These are phyloP conservation scores for Gerris lacustris DNA, from an alignment of 2,888 invertebrate genomes.

Conservation along the genomic window DNA sequence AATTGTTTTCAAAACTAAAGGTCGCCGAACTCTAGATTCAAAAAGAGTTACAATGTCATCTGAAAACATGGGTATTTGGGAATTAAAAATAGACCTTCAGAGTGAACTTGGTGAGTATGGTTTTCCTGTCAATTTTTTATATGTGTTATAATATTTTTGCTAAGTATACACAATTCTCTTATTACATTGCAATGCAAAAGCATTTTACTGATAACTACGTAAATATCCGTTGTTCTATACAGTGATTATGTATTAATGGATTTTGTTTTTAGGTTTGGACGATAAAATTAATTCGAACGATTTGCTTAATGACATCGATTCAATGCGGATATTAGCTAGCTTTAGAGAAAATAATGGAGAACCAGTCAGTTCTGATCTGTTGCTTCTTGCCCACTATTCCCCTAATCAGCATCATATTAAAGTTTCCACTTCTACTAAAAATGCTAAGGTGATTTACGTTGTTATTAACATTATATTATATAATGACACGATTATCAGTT, in stretches of 20 bases:
- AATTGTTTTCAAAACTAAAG: conserved; percentile 48
- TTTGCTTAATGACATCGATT: conserved; percentile 51
- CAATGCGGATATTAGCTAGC: conserved; percentile 54
- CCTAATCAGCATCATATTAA: conserved; percentile 71
- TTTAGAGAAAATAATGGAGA: conserved; percentile 57
- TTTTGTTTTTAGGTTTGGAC: conserved; percentile 32
- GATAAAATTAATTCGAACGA: conserved; percentile 49
- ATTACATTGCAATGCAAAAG: too few relatives aligned
- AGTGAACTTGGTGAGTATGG: conserved; percentile 44
- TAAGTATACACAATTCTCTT: too few relatives aligned
- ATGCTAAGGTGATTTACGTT: conserved; percentile 48
- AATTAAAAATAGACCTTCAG: conserved; percentile 62
- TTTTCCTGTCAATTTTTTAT: too few relatives aligned
- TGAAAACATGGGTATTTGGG: conserved; percentile 65
- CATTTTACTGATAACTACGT: too few relatives aligned
- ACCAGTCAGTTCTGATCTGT: conserved; percentile 52
- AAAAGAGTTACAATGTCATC: conserved; percentile 51
- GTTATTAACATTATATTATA: too few relatives aligned
- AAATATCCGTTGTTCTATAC: too few relatives aligned
- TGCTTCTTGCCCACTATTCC: conserved; percentile 66
- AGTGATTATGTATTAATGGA: too few relatives aligned
- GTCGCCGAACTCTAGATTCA: conserved; percentile 50
- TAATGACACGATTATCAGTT: background rate
- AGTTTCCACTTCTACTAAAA: conserved; percentile 69
- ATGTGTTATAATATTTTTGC: too few relatives aligned